These are phyloP conservation scores for Palaemon carinicauda DNA, from an alignment of 1,140 invertebrate species.

Conservation along the genomic window DNA sequence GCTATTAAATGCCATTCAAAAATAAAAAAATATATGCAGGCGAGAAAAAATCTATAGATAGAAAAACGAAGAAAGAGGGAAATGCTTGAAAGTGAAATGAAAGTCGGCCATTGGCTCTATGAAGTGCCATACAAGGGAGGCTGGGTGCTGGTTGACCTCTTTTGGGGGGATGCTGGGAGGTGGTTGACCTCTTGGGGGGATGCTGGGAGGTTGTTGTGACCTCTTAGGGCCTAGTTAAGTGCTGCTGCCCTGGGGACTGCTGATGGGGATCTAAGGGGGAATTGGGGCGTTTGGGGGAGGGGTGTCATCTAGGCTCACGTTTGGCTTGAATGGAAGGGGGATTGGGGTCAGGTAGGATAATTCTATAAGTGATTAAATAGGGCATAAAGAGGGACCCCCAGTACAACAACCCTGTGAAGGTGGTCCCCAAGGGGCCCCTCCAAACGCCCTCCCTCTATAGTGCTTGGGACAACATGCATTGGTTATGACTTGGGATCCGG, in stretches of 20 bases:
- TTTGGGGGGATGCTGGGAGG: neutral
- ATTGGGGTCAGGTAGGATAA: neutral
- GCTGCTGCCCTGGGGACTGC: conserved; percentile 47
- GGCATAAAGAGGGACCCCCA: neutral
- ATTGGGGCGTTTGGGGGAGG: neutral
- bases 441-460: neutral
- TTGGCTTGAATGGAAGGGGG: neutral
- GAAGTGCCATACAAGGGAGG: conserved; percentile 55
- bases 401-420: no score
- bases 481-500: conserved; percentile 12
- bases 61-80: conserved; percentile 35
- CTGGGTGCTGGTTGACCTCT: conserved; percentile 24
- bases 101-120: conserved; percentile 28
- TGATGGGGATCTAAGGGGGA: neutral
- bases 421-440: neutral
- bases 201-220: no score
- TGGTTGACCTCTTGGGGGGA: no score
- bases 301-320: conserved; percentile 10
- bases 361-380: neutral
- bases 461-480: conserved; percentile 1
- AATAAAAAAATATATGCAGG: conserved; percentile 43
- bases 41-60: conserved; percentile 35
- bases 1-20: conserved; percentile 37
- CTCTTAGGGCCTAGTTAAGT: no score
- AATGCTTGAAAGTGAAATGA: conserved; percentile 48